These are phyloP conservation scores for Caenorhabditis imperialis DNA, from an alignment of 2,888 invertebrate genomes.

Conservation along the genomic window DNA sequence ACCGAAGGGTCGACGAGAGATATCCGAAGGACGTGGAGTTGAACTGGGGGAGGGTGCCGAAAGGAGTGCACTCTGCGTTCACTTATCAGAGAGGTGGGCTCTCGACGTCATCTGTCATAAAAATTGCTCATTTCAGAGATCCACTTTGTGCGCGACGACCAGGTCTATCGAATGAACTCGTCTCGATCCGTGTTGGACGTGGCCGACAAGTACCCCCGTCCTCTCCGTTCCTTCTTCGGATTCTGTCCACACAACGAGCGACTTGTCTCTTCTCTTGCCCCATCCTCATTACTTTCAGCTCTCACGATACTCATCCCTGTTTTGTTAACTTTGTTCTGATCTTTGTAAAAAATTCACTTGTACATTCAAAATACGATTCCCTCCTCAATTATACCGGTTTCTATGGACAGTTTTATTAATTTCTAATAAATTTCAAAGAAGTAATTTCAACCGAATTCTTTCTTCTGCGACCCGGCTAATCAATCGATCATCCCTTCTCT, in stretches of 20 bases:
- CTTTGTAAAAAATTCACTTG: too few relatives aligned
- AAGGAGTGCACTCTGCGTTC: conserved; percentile 41
- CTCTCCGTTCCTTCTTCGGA: conserved; percentile 22
- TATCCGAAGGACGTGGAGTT: conserved; percentile 48
- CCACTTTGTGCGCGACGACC: conserved; percentile 32
- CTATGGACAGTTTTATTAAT: too few relatives aligned
- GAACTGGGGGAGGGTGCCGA: conserved; percentile 53
- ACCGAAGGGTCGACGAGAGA: conserved; percentile 46
- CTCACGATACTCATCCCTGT: too few relatives aligned
- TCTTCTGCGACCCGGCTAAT: conserved; percentile 21
- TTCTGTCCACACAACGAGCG: conserved; percentile 43
- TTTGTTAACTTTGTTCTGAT: too few relatives aligned
- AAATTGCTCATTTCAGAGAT: conserved; percentile 49
- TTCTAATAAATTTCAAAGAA: too few relatives aligned
- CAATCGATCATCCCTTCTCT: conserved; percentile 36
- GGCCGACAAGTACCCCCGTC: conserved; percentile 33
- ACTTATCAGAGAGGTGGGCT: conserved; percentile 41
- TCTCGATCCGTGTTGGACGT: conserved; percentile 42
- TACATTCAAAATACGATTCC: too few relatives aligned
- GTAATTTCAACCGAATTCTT: too few relatives aligned
- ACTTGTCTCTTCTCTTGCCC: too few relatives aligned
- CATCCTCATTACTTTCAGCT: too few relatives aligned
- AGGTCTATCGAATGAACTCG: conserved; percentile 54
- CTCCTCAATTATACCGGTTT: too few relatives aligned
- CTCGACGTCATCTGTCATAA: too few relatives aligned